Evolutionary conservation across 1,140 invertebrate genomes (phyloP), one percentile per base, ranked within the genome.

Genomic region (Trinorchestia longiramus): DNA sequence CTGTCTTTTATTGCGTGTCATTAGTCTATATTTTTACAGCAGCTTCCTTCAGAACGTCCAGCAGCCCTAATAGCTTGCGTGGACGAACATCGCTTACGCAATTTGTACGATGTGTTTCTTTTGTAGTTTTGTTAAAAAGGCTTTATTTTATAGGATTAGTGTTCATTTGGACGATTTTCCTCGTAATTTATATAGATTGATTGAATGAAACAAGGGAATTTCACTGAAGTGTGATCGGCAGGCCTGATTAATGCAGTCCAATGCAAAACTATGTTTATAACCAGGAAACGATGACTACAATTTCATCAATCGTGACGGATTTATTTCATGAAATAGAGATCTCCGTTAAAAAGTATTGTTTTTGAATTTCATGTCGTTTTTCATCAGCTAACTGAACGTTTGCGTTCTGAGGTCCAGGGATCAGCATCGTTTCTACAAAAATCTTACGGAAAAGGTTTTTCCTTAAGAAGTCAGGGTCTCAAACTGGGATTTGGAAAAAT

Each of bases 1-100:
- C 87, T 42, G 88, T 90, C 92, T 94, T 94, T 94, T 94, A 94
- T 94, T 94, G 92, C 36, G 44, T 94, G 43, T 94, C 92, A 47
- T 94, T 94, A 94, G 43, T 42, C 44, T 43, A n/a, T 94, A 94
- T 47, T 94, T 94, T 94, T 94, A 94, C 44, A 44, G 88, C 43
- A 8, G n/a, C 43, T 42, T 42, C 43, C 43, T 43, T 90, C 88
- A 90, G 88, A 90, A 90, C 88, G n/a, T 90, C 88, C 43, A 90
- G 41, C 88, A 3, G 41, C 43, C 88, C 88, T 90, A 90, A 90
- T 90, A 90, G 88, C 88, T 90, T 90, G 88, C 88, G 88, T 90
- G n/a, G 88, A 90, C 88, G 62, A 77, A 77, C 62, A 77, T 90
- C 43, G 88, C 43, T 41, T 41, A 90, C 88, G 88, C 88, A 90